A percentile compares a stretch with the other conserved stretches of the same genome.
These are phyloP conservation scores for Halesus radiatus DNA, from an alignment of 1,140 invertebrate genomes.

Conservation along the genomic window DNA sequence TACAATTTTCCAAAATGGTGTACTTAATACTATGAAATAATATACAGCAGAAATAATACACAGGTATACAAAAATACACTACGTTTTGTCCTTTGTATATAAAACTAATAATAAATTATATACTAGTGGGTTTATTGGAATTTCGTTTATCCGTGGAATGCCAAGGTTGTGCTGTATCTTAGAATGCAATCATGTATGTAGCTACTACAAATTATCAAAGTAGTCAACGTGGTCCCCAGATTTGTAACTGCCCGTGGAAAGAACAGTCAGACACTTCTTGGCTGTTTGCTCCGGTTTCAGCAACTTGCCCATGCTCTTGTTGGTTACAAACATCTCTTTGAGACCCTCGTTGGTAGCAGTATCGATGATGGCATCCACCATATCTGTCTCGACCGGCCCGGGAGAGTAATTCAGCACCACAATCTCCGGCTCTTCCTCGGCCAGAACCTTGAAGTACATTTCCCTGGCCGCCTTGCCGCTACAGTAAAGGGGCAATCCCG, in stretches of 20 bases:
- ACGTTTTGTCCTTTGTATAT: too few relatives aligned
- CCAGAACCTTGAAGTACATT: constrained; percentile 91
- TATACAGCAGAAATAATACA: too few relatives aligned
- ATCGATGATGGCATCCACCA: constrained; percentile 80
- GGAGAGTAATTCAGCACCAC: constrained; percentile 93
- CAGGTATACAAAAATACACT: too few relatives aligned
- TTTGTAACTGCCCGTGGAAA: constrained; percentile 81
- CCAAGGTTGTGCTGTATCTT: too few relatives aligned
- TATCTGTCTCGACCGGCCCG: constrained; percentile 92
- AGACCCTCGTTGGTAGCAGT: constrained; percentile 73
- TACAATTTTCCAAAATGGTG: too few relatives aligned
- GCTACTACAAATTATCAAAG: constrained; percentile 73
- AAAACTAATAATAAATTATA: too few relatives aligned
- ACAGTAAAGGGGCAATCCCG: constrained; percentile 85
- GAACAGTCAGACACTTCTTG: constrained; percentile 78
- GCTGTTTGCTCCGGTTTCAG: constrained; percentile 85
- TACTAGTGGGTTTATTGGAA: too few relatives aligned
- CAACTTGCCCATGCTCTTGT: constrained; percentile 73
- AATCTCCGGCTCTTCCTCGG: constrained; percentile 82
- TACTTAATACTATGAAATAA: too few relatives aligned
- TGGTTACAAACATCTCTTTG: constrained; percentile 73
- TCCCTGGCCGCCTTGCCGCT: constrained; percentile 92
- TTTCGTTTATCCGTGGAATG: too few relatives aligned
- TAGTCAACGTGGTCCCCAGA: constrained; percentile 91
- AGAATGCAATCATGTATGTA: neutral